Percentiles rank a stretch among this genome's conserved stretches.
phyloP scores from a whole-genome alignment of 2,888 invertebrate species.

The Nephrotoma guestfalica region DNA sequence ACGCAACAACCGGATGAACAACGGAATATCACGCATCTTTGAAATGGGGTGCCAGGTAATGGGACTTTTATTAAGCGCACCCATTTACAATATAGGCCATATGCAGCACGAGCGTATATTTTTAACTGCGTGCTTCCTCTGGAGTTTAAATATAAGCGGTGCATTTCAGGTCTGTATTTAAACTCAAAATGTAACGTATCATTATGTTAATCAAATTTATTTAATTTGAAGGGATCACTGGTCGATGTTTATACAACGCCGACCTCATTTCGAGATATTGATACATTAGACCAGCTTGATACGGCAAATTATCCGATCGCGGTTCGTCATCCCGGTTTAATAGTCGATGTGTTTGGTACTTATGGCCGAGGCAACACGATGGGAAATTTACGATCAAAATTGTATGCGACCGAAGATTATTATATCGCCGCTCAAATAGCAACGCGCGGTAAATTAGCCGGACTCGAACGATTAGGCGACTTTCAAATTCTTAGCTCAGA shows the following conservation, averaged over 20 bases:
- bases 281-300: slow-evolving; percentile 12
- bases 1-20: background rate
- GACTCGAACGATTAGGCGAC: background rate
- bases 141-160: slow-evolving; percentile 13
- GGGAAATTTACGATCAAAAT: slow-evolving; percentile 6
- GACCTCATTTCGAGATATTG: slow-evolving; percentile 12
- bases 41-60: background rate
- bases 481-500: background rate
- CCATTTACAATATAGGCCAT: slow-evolving; percentile 10
- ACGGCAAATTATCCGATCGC: slow-evolving; percentile 10
- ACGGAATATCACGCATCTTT: background rate
- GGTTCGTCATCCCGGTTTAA: slow-evolving; percentile 10
- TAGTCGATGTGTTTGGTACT: slow-evolving; percentile 13
- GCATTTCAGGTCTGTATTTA: slow-evolving; percentile 12
- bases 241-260: slow-evolving; percentile 13
- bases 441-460: slow-evolving; percentile 2
- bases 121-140: slow-evolving; percentile 11
- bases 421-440: background rate
- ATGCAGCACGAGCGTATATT: slow-evolving; percentile 11
- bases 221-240: slow-evolving; percentile 11
- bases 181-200: background rate
- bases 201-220: background rate
- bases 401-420: slow-evolving; percentile 7
- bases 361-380: slow-evolving; percentile 8
- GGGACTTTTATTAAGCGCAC: slow-evolving; percentile 8